phyloP scores from a whole-genome alignment of 30 jellyfish, hydroid and myxozoan species.

The Clytia hemisphaerica region DNA sequence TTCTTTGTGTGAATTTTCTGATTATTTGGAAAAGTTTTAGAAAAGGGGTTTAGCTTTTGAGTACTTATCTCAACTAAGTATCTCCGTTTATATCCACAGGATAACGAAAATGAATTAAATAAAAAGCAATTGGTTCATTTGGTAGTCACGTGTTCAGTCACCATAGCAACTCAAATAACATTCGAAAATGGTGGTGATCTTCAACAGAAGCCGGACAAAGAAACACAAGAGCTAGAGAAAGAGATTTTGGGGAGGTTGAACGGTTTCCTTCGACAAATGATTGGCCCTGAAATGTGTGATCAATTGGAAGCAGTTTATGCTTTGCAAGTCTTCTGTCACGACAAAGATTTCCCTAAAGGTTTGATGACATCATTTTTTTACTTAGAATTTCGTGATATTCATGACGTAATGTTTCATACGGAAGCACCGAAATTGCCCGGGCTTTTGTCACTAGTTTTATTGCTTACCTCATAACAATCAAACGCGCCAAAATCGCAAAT shows the following conservation, averaged over 20 bases:
- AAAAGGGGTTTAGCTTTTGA: no score
- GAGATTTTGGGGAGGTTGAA: slow-evolving; percentile 43
- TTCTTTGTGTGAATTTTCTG: neutral
- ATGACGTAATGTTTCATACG: no score
- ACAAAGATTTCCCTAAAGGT: slow-evolving; percentile 81
- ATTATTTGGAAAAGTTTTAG: no score
- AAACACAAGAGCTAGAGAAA: slow-evolving; percentile 68
- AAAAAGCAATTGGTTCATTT: neutral
- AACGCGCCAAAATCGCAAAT: no score
- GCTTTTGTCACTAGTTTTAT: no score
- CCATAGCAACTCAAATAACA: slow-evolving; percentile 37
- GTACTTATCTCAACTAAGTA: no score
- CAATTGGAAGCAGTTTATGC: slow-evolving; percentile 78
- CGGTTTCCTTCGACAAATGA: slow-evolving; percentile 29
- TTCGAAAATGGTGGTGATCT: slow-evolving; percentile 43
- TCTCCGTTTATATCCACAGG: neutral
- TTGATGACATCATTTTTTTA: neutral
- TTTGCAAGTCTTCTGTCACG: slow-evolving; percentile 69
- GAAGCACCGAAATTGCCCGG: no score
- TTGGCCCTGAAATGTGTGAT: slow-evolving; percentile 28
- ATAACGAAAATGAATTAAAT: neutral
- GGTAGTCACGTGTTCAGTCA: slow-evolving; percentile 4
- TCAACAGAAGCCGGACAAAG: slow-evolving; percentile 63
- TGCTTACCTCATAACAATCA: neutral
- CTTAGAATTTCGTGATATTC: neutral